These are phyloP conservation scores for Gymnobelideus leadbeateri DNA, from an alignment of 2,113 vertebrate genomes.

Conservation along the genomic window DNA sequence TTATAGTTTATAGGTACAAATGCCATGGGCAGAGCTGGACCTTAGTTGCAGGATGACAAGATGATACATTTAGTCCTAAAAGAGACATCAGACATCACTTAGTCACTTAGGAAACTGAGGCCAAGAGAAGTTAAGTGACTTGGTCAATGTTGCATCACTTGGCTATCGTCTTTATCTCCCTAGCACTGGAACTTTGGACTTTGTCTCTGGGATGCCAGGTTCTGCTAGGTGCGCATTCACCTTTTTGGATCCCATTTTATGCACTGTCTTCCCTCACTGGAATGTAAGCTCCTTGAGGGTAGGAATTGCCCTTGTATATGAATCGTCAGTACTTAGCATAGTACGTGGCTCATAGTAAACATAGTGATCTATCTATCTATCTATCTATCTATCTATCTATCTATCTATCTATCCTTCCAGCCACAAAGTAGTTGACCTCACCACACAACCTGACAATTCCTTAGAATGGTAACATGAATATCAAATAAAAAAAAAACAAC, in stretches of 20 bases:
- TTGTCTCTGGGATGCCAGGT: not conserved
- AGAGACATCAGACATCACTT: not conserved
- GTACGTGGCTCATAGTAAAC: not conserved
- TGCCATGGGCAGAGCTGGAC: fast-evolving
- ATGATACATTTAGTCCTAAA: not conserved
- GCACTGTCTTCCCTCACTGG: not conserved
- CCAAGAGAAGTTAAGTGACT: not conserved
- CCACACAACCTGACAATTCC: not conserved
- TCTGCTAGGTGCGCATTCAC: not conserved
- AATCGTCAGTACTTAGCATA: not conserved
- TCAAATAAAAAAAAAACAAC: not conserved
- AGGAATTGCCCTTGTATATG: not conserved
- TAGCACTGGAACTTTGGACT: not conserved
- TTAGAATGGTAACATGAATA: not conserved
- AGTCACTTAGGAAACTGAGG: not conserved
- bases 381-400: not conserved
- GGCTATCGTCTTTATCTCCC: not conserved
- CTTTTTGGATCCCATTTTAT: not conserved
- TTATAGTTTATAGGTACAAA: not conserved
- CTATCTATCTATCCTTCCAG: not conserved
- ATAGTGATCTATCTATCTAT: not conserved
- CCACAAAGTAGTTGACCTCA: not conserved
- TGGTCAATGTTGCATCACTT: not conserved
- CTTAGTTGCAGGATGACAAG: not conserved
- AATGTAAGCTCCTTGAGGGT: not conserved